Conservation (phyloP, 2,888 invertebrate genomes). For the Trilocha varians region DNA sequence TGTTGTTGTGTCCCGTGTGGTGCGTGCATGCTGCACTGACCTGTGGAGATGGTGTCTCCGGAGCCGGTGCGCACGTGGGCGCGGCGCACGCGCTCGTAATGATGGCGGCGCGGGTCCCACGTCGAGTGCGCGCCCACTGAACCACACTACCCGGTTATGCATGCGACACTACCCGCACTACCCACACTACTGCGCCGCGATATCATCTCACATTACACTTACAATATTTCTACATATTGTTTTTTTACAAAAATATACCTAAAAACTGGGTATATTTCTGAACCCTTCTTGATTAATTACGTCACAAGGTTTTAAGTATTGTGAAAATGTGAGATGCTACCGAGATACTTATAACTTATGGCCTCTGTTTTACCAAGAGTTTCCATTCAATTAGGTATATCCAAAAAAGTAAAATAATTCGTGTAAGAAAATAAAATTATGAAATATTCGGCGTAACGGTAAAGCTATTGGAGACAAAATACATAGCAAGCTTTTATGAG, state of each 20-base stretch:
- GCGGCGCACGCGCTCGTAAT: slow-evolving; percentile 90
- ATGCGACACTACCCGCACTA: slow-evolving; percentile 73
- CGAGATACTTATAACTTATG: slow-evolving; percentile 17
- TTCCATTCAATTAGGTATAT: not conserved
- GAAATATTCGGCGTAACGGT: not conserved
- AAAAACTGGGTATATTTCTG: not conserved
- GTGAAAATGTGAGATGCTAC: slow-evolving; percentile 18
- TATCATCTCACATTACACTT: slow-evolving; percentile 21
- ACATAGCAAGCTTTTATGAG: too few relatives aligned
- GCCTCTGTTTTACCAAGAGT: slow-evolving; percentile 12
- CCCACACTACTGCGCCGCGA: slow-evolving; percentile 13
- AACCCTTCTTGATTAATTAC: not conserved
- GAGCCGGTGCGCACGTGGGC: slow-evolving; percentile 77
- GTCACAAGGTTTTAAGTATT: too few relatives aligned
- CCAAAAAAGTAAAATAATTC: not conserved
- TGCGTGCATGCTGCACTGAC: too few relatives aligned
- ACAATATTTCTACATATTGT: slow-evolving; percentile 5
- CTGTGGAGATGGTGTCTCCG: slow-evolving; percentile 78
- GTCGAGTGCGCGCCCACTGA: slow-evolving; percentile 78
- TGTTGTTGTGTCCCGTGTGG: too few relatives aligned
- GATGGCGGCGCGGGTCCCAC: slow-evolving; percentile 91
- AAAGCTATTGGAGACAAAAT: too few relatives aligned
- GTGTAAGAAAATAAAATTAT: not conserved
- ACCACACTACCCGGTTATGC: slow-evolving; percentile 62
- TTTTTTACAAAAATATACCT: not conserved